Conservation (phyloP, 2,888 invertebrate species). For the Andrena camellia region DNA sequence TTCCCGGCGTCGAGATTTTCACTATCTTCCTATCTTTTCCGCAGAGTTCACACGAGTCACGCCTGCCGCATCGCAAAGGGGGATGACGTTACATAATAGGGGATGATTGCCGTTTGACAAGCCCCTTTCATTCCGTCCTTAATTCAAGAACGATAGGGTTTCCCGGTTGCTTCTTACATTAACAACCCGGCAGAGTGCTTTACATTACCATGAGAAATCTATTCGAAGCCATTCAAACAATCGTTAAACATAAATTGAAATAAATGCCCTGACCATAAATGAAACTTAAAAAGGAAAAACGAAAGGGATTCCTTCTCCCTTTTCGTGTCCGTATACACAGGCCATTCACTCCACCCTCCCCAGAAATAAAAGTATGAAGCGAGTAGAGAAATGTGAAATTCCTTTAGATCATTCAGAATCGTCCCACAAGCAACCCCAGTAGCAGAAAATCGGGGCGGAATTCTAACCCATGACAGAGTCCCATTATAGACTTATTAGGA, state of each 20-base stretch:
- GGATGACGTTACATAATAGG: slow-evolving; percentile 80
- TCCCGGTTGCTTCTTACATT: slow-evolving; percentile 36
- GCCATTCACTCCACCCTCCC: neutral
- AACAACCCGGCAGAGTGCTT: neutral
- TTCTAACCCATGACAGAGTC: slow-evolving; percentile 1
- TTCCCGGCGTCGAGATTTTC: slow-evolving; percentile 68
- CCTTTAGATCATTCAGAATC: slow-evolving; percentile 1
- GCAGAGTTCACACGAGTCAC: slow-evolving; percentile 81
- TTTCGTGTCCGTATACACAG: neutral
- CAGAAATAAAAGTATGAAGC: neutral
- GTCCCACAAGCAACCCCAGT: neutral
- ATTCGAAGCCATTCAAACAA: neutral
- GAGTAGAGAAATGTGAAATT: neutral
- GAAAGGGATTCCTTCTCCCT: neutral
- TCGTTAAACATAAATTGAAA: neutral
- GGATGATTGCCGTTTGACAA: slow-evolving; percentile 83
- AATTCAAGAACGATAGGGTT: slow-evolving; percentile 77
- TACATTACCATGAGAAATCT: neutral
- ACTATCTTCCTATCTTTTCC: slow-evolving; percentile 76
- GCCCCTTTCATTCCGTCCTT: slow-evolving; percentile 77
- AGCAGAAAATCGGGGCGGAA: slow-evolving; percentile 38
- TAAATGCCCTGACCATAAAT: neutral
- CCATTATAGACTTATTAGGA: slow-evolving; percentile 60
- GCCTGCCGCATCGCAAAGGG: slow-evolving; percentile 57
- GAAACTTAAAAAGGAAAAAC: too few species aligned